Conservation (phyloP, 2,113 vertebrate species). For the Columba janthina region DNA sequence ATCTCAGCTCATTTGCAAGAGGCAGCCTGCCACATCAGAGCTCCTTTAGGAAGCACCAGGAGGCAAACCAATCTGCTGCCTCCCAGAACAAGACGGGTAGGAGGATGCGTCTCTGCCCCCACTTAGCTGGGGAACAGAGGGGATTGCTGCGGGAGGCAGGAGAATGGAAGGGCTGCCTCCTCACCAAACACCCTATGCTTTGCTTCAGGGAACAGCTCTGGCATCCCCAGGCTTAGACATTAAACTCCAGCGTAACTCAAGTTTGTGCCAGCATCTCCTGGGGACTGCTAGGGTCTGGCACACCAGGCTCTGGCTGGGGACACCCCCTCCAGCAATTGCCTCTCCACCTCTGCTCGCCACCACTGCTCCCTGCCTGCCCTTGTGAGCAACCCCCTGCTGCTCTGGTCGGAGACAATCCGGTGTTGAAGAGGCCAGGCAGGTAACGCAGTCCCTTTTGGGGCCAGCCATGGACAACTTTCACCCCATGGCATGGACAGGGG, state of each 20-base stretch:
- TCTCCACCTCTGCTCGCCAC: not conserved
- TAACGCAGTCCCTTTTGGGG: not conserved
- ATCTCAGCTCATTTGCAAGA: slow-evolving; percentile 66
- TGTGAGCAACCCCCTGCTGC: not conserved
- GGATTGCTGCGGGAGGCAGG: not conserved
- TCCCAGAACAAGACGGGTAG: not conserved
- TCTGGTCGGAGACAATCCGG: not conserved
- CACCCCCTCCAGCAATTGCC: not conserved
- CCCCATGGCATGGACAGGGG: not conserved
- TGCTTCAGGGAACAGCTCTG: not conserved
- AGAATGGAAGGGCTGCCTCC: not conserved
- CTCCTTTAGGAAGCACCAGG: slow-evolving; percentile 56
- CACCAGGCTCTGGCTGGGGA: not conserved
- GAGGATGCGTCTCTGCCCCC: not conserved
- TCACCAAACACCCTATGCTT: not conserved
- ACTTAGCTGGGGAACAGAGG: not conserved
- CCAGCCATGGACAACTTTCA: not conserved
- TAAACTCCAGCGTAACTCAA: not conserved
- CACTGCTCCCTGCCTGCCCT: not conserved
- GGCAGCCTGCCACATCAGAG: slow-evolving; percentile 60
- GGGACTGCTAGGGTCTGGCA: not conserved
- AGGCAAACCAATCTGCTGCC: slow-evolving; percentile 65
- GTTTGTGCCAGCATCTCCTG: not conserved
- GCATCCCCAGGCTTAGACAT: not conserved
- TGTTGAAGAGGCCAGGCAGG: no score